These are phyloP conservation scores for Typhlichthys eigenmanni DNA, from an alignment of 2,797 vertebrate species.

Conservation along the genomic window DNA sequence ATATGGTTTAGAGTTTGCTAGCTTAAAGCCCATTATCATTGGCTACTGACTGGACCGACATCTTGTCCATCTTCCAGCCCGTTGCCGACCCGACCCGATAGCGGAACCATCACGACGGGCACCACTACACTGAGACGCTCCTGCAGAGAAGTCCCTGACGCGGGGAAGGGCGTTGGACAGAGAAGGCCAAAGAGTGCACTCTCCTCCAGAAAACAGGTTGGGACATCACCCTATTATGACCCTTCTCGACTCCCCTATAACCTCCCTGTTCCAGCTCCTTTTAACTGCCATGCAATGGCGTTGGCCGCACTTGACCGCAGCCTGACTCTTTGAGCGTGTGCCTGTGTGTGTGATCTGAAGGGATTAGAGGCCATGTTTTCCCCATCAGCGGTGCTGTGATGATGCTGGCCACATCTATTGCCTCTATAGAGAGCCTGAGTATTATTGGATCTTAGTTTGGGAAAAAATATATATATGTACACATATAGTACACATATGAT, in stretches of 20 bases:
- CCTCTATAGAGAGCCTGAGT: slow-evolving; percentile 3
- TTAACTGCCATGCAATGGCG: slow-evolving; percentile 27
- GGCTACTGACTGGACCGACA: not conserved
- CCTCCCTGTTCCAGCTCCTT: not conserved
- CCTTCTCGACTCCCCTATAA: no score
- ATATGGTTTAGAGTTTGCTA: no score
- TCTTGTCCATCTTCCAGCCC: slow-evolving; percentile 46
- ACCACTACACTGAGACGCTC: slow-evolving; percentile 62
- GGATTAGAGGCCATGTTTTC: slow-evolving; percentile 28
- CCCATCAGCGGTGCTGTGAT: slow-evolving; percentile 15
- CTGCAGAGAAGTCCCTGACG: slow-evolving; percentile 55
- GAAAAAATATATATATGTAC: no score
- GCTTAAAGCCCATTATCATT: not conserved
- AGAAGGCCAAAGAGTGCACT: slow-evolving; percentile 60
- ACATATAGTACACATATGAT: no score
- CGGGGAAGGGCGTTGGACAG: slow-evolving; percentile 48
- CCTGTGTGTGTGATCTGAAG: slow-evolving; percentile 6
- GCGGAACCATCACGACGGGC: slow-evolving; percentile 38
- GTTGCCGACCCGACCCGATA: slow-evolving; percentile 63
- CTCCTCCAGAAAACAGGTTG: slow-evolving; percentile 85
- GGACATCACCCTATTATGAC: slow-evolving; percentile 11
- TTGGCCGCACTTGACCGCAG: slow-evolving; percentile 31
- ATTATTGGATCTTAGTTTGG: no score
- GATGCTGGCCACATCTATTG: slow-evolving; percentile 24
- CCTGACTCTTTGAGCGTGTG: slow-evolving; percentile 4